A percentile compares a stretch with the other conserved stretches of the same genome.
phyloP scores from a whole-genome alignment of 2,797 vertebrate species.

The Rachycentron canadum region DNA sequence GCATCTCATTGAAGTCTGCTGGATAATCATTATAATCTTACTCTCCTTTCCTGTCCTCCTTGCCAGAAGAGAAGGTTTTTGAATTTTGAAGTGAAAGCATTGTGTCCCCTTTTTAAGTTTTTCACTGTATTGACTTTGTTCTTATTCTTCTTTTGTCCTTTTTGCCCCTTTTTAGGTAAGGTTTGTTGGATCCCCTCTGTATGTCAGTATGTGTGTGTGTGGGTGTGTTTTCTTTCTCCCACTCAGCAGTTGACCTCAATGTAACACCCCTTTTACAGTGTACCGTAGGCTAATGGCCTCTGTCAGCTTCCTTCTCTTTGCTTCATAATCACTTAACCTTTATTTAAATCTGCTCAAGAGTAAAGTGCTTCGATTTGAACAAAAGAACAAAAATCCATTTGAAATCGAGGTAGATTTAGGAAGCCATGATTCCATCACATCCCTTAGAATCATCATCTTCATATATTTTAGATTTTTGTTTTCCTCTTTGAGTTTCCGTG shows the following conservation, averaged over 20 bases:
- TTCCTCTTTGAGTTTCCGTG: constrained; percentile 77
- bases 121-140: constrained; percentile 89
- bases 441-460: constrained; percentile 76
- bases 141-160: constrained; percentile 88
- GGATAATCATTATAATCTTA: constrained; percentile 66
- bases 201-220: constrained; percentile 78
- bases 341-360: constrained; percentile 81
- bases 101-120: constrained; percentile 87
- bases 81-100: constrained; percentile 79
- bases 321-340: constrained; percentile 88
- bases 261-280: constrained; percentile 85
- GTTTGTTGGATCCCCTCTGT: constrained; percentile 88
- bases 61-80: constrained; percentile 70
- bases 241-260: constrained; percentile 85
- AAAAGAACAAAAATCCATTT: constrained; percentile 71
- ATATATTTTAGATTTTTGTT: constrained; percentile 65
- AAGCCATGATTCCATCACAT: constrained; percentile 80
- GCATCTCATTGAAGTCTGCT: constrained; percentile 56
- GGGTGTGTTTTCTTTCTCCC: constrained; percentile 84
- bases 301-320: constrained; percentile 85
- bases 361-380: constrained; percentile 80
- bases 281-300: constrained; percentile 87
- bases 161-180: constrained; percentile 89
- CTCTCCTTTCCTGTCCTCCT: constrained; percentile 72
- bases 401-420: constrained; percentile 82